phyloP scores from a whole-genome alignment of 2,888 invertebrate species.

The Trissoscelio sp. region DNA sequence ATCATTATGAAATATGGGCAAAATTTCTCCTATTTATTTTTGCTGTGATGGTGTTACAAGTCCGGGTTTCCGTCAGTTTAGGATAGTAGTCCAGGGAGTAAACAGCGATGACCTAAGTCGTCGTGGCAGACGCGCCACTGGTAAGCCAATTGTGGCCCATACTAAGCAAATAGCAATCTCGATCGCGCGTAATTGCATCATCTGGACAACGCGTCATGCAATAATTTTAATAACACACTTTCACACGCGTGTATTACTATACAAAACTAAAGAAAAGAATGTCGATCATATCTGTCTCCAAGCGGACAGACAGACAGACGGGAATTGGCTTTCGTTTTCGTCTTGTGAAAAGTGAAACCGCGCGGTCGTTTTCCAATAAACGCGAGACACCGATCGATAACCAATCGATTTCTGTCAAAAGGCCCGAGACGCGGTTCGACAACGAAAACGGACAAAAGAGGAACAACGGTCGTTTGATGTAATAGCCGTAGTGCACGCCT shows the following conservation, averaged over 20 bases:
- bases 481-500: slow-evolving; percentile 54
- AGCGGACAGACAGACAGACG: neutral
- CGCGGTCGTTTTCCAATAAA: slow-evolving; percentile 30
- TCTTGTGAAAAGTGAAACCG: slow-evolving; percentile 56
- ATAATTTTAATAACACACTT: slow-evolving; percentile 66
- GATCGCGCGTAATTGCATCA: slow-evolving; percentile 44
- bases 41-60: slow-evolving; percentile 26
- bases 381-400: slow-evolving; percentile 25
- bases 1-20: no score
- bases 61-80: slow-evolving; percentile 52
- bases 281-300: slow-evolving; percentile 25
- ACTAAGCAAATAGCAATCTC: slow-evolving; percentile 35
- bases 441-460: slow-evolving; percentile 17
- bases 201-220: slow-evolving; percentile 45
- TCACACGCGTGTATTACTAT: slow-evolving; percentile 60
- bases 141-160: slow-evolving; percentile 78
- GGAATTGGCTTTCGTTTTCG: slow-evolving; percentile 57
- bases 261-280: neutral
- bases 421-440: slow-evolving; percentile 21
- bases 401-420: slow-evolving; percentile 42
- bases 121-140: slow-evolving; percentile 82
- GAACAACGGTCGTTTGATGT: slow-evolving; percentile 38
- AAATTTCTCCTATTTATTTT: slow-evolving; percentile 55
- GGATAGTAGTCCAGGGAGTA: slow-evolving; percentile 78
- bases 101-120: slow-evolving; percentile 80